These are phyloP conservation scores for Ramphastos sulfuratus DNA, from an alignment of 2,113 vertebrate genomes.

Conservation along the genomic window DNA sequence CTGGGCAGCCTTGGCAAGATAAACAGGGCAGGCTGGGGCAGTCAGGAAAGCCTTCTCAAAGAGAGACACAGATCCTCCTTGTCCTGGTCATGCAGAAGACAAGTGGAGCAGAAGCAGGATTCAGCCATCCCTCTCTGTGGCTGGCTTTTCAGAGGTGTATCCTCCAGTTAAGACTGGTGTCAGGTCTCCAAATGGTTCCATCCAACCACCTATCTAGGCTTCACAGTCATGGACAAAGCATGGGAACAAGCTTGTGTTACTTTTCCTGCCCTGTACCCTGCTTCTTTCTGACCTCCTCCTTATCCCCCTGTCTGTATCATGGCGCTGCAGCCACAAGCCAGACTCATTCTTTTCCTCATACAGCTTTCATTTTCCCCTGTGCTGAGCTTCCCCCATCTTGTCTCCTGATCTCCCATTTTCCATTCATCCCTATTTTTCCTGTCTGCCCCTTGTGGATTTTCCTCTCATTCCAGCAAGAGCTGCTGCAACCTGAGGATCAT, in stretches of 20 bases:
- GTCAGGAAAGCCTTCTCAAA: not conserved
- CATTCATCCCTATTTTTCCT: not conserved
- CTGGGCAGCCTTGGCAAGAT: not conserved
- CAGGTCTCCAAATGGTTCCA: not conserved
- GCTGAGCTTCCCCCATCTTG: not conserved
- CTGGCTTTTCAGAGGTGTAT: not conserved
- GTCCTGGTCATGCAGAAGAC: not conserved
- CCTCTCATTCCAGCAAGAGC: not conserved
- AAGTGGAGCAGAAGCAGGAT: not conserved
- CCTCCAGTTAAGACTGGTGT: not conserved
- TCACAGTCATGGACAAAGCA: not conserved
- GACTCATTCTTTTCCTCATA: not conserved
- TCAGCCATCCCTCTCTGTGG: not conserved
- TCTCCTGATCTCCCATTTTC: not conserved
- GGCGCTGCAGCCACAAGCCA: not conserved
- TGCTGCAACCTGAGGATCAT: not conserved
- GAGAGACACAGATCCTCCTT: not conserved
- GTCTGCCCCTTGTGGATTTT: not conserved
- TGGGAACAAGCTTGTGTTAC: rapidly evolving
- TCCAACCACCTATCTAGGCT: not conserved
- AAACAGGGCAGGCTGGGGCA: not conserved
- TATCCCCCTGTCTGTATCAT: not conserved
- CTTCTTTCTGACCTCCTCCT: not conserved
- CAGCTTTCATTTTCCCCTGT: not conserved
- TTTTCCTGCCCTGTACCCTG: not conserved